Conservation (phyloP, 2,888 invertebrate genomes). For the Osmoderma eremita region DNA sequence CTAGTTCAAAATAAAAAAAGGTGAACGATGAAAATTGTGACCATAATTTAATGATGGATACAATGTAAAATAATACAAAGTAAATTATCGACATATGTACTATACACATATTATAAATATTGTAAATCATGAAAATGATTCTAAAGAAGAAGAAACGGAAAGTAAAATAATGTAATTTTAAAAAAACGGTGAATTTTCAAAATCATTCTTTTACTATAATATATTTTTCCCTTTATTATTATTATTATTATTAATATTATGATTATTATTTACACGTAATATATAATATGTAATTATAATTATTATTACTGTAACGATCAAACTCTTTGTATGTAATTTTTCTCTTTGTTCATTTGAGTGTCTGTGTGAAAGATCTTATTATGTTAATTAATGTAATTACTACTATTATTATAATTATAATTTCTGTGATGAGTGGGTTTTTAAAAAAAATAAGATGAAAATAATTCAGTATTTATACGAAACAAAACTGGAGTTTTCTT, state of each 20-base stretch:
- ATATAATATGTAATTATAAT: slow-evolving; percentile 38
- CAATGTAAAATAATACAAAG: no score
- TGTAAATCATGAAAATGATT: slow-evolving; percentile 57
- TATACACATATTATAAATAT: no score
- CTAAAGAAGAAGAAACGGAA: slow-evolving; percentile 38
- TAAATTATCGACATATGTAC: no score
- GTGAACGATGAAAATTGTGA: no score
- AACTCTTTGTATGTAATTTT: slow-evolving; percentile 46
- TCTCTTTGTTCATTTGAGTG: slow-evolving; percentile 47
- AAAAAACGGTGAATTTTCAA: no score
- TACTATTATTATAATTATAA: slow-evolving; percentile 57
- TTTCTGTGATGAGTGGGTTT: slow-evolving; percentile 56
- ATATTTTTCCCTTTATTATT: neutral
- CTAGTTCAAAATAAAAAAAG: no score
- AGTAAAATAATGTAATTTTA: no score
- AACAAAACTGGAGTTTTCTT: no score
- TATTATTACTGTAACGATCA: slow-evolving; percentile 48
- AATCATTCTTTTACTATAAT: neutral
- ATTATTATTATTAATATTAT: slow-evolving; percentile 18
- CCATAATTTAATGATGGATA: no score
- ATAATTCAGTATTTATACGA: slow-evolving; percentile 53
- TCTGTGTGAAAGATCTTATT: slow-evolving; percentile 55
- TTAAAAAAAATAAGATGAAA: slow-evolving; percentile 45
- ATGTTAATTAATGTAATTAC: slow-evolving; percentile 23
- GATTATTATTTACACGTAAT: slow-evolving; percentile 25